Base-by-base conservation (phyloP, 2,113 vertebrate genomes). In the Muntiacus reevesi region DNA sequence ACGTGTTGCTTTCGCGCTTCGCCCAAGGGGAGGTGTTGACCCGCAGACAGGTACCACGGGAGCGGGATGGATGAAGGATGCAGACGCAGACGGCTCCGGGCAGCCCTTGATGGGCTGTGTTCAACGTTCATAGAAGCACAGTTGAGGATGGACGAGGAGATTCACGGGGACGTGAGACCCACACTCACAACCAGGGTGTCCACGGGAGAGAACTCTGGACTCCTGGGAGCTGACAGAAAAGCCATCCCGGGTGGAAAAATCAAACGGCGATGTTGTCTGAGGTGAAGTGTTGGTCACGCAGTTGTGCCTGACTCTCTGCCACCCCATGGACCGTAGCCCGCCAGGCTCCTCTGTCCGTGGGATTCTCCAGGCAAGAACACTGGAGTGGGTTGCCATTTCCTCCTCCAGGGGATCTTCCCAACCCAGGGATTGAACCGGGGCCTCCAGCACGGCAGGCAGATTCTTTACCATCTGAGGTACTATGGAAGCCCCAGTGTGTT, bases 11-110 rank as follows among this genome's bases (percentile, higher is more conserved):
- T 30, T 55, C 14, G 5, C 2, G 1, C 30, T 55, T 40, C 2
- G 0, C 83, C 15, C 16, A 2, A 5, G 33, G 8, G 13, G 14
- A 79, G 45, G 45, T 9, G 10, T 23, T 1, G 2, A 7, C 25
- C 11, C 1, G 0, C 5, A 23, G 40, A 3, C 0, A 1, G 7
- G 33, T 30, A 0, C 2, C 9, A 1, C 25, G 15, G 3, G 13
- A 6, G 19, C 50, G 28, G 47, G 23, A 6, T 16, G 81, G 81
- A 4, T 9, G 21, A 11, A 8, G 36, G 1, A 33, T 5, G 7
- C 7, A 12, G 43, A 15, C 6, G 33, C 11, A 13, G 16, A 4
- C 0, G 5, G n/a, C 21, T 52, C n/a, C 0, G 0, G 43, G 33
- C 54, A 62, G 27, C 6, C 13, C 2, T 0, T 5, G 23, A 6